Evolutionary conservation across 2,797 vertebrate genomes (phyloP).

Genomic region (Propithecus deckenii): DNA sequence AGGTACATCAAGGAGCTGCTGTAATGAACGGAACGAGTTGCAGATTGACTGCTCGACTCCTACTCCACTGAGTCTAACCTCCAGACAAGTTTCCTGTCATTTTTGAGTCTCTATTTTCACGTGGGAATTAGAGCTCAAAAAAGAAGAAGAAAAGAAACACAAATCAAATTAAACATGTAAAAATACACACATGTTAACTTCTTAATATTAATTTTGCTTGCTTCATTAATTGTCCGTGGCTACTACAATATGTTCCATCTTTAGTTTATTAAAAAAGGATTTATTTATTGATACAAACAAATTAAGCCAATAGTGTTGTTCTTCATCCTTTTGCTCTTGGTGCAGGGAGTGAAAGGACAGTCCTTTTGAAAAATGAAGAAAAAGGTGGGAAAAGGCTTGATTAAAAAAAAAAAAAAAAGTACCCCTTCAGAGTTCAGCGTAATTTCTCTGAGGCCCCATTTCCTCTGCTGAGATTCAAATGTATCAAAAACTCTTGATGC

Average conservation of each 20-base stretch:
- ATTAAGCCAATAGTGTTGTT: background rate
- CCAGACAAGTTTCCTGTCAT: background rate
- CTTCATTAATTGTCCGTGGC: background rate
- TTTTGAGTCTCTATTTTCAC: background rate
- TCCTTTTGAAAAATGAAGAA: background rate
- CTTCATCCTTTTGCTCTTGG: background rate
- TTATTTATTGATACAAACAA: background rate
- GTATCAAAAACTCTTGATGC: background rate
- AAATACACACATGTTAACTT: background rate
- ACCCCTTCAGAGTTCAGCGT: background rate
- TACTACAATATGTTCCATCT: background rate
- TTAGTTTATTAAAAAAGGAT: background rate
- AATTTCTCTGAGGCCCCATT: background rate
- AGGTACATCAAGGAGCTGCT: rapidly evolving
- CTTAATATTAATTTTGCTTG: background rate
- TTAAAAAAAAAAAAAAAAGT: background rate
- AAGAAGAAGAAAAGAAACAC: background rate
- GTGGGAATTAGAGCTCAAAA: background rate
- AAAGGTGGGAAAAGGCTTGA: background rate
- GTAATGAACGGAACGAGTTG: rapidly evolving
- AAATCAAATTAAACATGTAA: conserved; percentile 32
- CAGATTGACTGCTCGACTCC: background rate
- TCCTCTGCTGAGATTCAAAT: background rate
- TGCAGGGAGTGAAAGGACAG: background rate
- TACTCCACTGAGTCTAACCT: rapidly evolving